Evolutionary conservation across 2,113 vertebrate genomes (phyloP).

Genomic region (Seriola rivoliana): DNA sequence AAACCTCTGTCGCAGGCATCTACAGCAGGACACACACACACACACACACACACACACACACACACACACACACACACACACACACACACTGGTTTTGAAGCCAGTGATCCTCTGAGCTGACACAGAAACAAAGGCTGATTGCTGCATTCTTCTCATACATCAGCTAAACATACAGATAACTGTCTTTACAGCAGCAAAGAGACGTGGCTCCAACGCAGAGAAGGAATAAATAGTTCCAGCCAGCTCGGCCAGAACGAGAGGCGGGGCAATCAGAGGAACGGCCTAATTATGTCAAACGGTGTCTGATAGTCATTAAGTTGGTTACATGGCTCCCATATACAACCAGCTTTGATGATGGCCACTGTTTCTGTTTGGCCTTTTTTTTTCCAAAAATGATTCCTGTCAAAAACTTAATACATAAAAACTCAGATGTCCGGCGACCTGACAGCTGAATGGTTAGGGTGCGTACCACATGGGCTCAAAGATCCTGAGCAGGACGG

Average conservation of each 20-base stretch:
- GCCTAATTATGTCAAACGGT: background rate
- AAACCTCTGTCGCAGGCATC: too few species aligned
- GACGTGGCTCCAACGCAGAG: conserved; percentile 28
- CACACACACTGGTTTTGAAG: background rate
- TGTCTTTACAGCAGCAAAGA: conserved; percentile 66
- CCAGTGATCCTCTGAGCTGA: conserved; percentile 13
- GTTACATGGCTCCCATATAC: background rate
- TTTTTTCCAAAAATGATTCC: too few species aligned
- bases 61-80: background rate
- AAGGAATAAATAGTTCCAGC: conserved; percentile 61
- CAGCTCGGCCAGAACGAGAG: conserved; percentile 57
- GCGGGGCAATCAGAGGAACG: conserved; percentile 15
- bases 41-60: conserved; percentile 1
- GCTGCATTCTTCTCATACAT: conserved; percentile 70
- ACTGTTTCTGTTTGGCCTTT: too few species aligned
- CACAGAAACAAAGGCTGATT: conserved; percentile 74
- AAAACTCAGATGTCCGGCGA: too few species aligned
- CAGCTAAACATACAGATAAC: conserved; percentile 72
- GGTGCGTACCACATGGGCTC: too few species aligned
- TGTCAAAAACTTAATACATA: too few species aligned
- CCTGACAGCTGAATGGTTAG: too few species aligned
- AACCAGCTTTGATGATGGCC: background rate
- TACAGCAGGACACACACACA: too few species aligned
- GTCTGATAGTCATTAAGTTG: conserved; percentile 14
- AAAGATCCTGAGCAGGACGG: too few species aligned